Percentiles rank a stretch among this genome's conserved stretches.
Evolutionary conservation across 2,888 invertebrate species (phyloP).

Genomic region (Meiosimyza decipiens): DNA sequence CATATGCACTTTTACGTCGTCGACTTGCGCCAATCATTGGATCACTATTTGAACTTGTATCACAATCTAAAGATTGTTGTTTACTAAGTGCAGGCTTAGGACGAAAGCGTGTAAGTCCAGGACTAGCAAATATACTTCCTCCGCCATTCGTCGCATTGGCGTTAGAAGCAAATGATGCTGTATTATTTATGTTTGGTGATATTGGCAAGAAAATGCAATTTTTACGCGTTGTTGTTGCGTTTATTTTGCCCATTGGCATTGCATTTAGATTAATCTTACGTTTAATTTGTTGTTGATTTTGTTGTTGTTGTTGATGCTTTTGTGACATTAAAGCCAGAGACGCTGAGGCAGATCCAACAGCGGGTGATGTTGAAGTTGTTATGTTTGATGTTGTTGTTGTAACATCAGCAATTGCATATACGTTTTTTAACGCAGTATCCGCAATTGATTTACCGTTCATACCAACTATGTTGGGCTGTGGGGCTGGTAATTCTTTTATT

Average conservation of each 20-base stretch:
- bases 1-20: conserved; percentile 54
- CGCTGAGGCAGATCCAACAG: conserved; percentile 66
- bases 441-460: conserved; percentile 11
- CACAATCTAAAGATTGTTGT: conserved; percentile 61
- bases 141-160: not conserved
- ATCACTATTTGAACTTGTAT: conserved; percentile 51
- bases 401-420: conserved; percentile 29
- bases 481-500: conserved; percentile 16
- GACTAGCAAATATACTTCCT: conserved; percentile 76
- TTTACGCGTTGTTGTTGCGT: conserved; percentile 80
- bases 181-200: conserved; percentile 71
- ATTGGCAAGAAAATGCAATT: conserved; percentile 90
- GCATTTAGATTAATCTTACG: conserved; percentile 63
- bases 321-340: conserved; percentile 66
- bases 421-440: conserved; percentile 6
- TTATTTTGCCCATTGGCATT: conserved; percentile 52
- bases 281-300: conserved; percentile 52
- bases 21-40: conserved; percentile 63
- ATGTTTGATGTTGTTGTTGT: conserved; percentile 35
- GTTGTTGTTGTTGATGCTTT: conserved; percentile 62
- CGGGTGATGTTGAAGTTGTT: conserved; percentile 45
- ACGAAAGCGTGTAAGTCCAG: conserved; percentile 79
- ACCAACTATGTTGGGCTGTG: conserved; percentile 13
- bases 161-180: conserved; percentile 32
- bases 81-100: conserved; percentile 68